Percentiles rank a stretch among this genome's conserved stretches.
These are phyloP conservation scores for Urophycis tenuis DNA, from an alignment of 2,797 vertebrate genomes.

Conservation along the genomic window DNA sequence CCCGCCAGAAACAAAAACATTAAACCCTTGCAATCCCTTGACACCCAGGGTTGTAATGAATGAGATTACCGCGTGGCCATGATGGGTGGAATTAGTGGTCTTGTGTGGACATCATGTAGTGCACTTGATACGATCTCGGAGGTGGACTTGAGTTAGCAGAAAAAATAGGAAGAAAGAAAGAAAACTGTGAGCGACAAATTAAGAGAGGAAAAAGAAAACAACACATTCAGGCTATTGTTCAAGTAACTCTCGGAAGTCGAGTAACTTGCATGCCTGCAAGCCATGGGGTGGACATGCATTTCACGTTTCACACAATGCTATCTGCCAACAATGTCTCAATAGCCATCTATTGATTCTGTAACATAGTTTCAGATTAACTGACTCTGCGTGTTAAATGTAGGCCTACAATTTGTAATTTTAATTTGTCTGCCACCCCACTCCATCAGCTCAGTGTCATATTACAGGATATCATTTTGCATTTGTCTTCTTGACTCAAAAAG, in stretches of 20 bases:
- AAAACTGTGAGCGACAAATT: background rate
- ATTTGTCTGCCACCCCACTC: conserved; percentile 30
- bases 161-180: conserved; percentile 11
- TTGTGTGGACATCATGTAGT: conserved; percentile 17
- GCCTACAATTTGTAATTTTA: conserved; percentile 36
- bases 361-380: conserved; percentile 45
- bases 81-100: conserved; percentile 19
- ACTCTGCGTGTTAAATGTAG: conserved; percentile 36
- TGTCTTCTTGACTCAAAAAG: conserved; percentile 12
- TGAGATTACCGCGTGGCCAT: conserved; percentile 29
- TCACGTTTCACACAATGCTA: conserved; percentile 38
- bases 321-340: conserved; percentile 45
- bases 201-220: background rate
- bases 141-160: conserved; percentile 2
- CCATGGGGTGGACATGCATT: conserved; percentile 41
- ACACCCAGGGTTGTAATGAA: conserved; percentile 30
- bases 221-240: conserved; percentile 25
- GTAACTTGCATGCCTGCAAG: conserved; percentile 27
- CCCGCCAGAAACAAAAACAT: conserved; percentile 30
- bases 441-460: conserved; percentile 31
- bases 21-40: conserved; percentile 34
- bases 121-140: conserved; percentile 31
- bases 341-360: conserved; percentile 49
- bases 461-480: conserved; percentile 13
- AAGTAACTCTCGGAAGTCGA: conserved; percentile 17